Conservation (phyloP, 2,888 invertebrate species). For the Platypus cylindrus region DNA sequence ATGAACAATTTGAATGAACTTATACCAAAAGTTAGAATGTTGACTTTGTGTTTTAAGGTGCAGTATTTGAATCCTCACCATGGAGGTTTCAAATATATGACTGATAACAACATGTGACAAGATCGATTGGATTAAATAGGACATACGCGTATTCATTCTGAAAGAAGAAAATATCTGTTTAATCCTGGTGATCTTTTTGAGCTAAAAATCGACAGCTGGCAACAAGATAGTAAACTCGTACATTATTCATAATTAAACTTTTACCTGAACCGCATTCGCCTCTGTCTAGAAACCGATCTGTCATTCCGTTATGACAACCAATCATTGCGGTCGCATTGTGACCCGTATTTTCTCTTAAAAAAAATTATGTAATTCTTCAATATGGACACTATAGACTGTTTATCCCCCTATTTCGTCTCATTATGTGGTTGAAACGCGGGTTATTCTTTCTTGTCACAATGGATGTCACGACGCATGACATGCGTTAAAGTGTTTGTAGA, state of each 20-base stretch:
- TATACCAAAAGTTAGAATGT: no score
- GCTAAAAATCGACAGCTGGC: slow-evolving; percentile 4
- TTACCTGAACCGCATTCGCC: slow-evolving; percentile 14
- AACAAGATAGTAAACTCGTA: slow-evolving; percentile 1
- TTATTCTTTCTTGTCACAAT: slow-evolving; percentile 20
- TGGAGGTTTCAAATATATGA: no score
- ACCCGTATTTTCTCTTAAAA: slow-evolving; percentile 6
- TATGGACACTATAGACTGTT: slow-evolving; percentile 9
- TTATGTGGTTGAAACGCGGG: slow-evolving; percentile 14
- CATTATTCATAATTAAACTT: slow-evolving; percentile 9
- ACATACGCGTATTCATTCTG: no score
- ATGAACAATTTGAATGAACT: no score
- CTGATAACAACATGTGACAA: no score
- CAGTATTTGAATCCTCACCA: no score
- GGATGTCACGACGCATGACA: slow-evolving; percentile 29
- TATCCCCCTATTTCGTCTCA: slow-evolving; percentile 14
- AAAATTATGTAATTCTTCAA: slow-evolving; percentile 12
- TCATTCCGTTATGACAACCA: slow-evolving; percentile 30
- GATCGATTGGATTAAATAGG: no score
- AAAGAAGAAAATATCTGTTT: no score
- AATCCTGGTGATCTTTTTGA: no score
- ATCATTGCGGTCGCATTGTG: slow-evolving; percentile 23
- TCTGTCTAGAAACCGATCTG: slow-evolving; percentile 20
- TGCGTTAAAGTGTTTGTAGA: slow-evolving; percentile 31
- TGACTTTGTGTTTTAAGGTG: no score